Base-by-base conservation (phyloP, 2,888 invertebrate species). In the Drosophila macrospina region DNA sequence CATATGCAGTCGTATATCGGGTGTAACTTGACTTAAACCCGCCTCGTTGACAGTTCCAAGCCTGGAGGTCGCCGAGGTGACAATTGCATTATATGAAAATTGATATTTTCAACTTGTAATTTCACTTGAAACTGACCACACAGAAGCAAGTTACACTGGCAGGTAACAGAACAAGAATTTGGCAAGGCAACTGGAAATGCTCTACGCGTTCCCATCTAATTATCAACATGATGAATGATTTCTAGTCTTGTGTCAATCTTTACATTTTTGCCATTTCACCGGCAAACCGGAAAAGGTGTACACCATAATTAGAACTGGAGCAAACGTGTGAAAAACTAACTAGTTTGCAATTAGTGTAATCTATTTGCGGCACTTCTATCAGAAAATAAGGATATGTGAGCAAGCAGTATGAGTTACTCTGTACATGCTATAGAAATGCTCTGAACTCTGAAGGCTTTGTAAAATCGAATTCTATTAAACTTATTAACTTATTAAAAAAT, bases 311-410 rank as follows among this genome's bases (percentile, higher is more conserved):
- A 47, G 20, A 88, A 67, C 72, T 88, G 39, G 86, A 69, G 55
- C 80, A 73, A 74, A 89, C 77, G 89, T 85, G 85, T 85, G 89
- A 85, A 88, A 85, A 82, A 54, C 51, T 32, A 69, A 69, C 59
- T 65, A 65, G 54, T 50, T 20, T 20, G 51, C 48, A 76, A 78
- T 89, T 75, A 84, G 45, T 36, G 10, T 11, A 61, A 60, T 42
- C 20, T 55, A 20, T 57, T 41, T 16, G 28, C 48, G 52, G 37
- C 7, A 24, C 6, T 39, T 50, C 52, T 54, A 54, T 37, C 28
- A 28, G 72, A 80, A 66, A 39, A 47, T 60, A 8, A 44, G 8
- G 13, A 47, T 30, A 2, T 32, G 39, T 16, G 16, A 16, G 5
- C 10, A 11, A 39, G 16, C n/a, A n/a, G n/a, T n/a, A n/a, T 16